Conservation (phyloP, 2,888 invertebrate species). For the Ormia ochracea region DNA sequence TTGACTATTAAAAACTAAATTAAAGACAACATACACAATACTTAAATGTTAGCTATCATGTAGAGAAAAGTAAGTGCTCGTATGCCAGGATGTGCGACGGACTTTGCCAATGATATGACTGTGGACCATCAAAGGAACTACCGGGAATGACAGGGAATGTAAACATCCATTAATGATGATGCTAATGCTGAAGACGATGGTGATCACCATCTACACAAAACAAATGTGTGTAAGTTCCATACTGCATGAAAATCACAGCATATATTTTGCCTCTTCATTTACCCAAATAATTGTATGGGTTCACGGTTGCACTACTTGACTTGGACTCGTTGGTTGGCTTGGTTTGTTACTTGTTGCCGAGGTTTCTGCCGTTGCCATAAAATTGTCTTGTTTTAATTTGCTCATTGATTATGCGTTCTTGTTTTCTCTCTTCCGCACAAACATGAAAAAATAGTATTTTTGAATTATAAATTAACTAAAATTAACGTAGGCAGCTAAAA, state of each 20-base stretch:
- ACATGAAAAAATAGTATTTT: not conserved
- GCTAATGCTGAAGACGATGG: constrained; percentile 38
- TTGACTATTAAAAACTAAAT: constrained; percentile 61
- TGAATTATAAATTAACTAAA: not conserved
- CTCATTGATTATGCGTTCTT: constrained; percentile 61
- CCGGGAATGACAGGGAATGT: constrained; percentile 34
- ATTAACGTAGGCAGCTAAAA: not conserved
- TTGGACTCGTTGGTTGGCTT: not conserved
- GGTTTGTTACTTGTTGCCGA: not conserved
- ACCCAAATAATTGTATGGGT: constrained; percentile 4
- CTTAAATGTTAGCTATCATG: constrained; percentile 57
- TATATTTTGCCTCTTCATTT: constrained; percentile 29
- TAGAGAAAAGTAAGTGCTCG: constrained; percentile 25
- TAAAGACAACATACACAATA: constrained; percentile 52
- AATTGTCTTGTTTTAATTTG: constrained; percentile 59
- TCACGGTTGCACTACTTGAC: constrained; percentile 1
- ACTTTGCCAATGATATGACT: constrained; percentile 3
- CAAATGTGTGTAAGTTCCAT: not conserved
- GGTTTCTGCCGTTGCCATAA: constrained; percentile 30
- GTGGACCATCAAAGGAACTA: not conserved
- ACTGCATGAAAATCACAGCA: not conserved
- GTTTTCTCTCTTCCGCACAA: constrained; percentile 28
- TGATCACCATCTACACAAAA: constrained; percentile 23
- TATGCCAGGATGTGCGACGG: not conserved
- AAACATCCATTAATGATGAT: constrained; percentile 44